These are phyloP conservation scores for Zosterops pallidus DNA, from an alignment of 2,113 vertebrate genomes.

Conservation along the genomic window DNA sequence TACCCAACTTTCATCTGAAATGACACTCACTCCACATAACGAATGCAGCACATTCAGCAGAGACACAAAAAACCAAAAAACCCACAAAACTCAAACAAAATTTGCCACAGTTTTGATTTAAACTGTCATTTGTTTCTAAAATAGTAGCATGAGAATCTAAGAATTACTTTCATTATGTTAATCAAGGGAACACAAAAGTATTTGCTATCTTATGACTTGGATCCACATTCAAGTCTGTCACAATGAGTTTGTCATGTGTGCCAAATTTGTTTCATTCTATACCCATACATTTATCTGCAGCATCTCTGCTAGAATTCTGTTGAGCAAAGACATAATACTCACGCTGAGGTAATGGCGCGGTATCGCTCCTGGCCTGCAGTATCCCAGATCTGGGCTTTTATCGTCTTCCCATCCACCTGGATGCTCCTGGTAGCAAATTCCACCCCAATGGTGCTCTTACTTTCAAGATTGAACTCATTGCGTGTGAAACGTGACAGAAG, in stretches of 20 bases:
- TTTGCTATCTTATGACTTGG: background rate
- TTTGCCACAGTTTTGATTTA: background rate
- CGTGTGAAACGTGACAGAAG: constrained; percentile 95
- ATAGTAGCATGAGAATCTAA: background rate
- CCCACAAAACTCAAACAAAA: background rate
- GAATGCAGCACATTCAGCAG: background rate
- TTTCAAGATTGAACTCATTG: constrained; percentile 98
- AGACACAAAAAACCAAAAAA: background rate
- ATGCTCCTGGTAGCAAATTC: constrained; percentile 97
- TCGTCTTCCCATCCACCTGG: constrained; percentile 96
- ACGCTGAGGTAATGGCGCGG: constrained; percentile 97
- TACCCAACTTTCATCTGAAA: background rate
- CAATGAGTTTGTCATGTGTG: background rate
- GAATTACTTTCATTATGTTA: background rate
- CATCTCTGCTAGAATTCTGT: background rate
- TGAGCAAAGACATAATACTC: constrained; percentile 54
- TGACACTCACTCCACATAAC: fast-evolving
- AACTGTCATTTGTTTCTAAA: background rate
- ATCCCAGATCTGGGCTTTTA: constrained; percentile 98
- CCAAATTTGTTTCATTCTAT: background rate
- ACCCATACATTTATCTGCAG: background rate
- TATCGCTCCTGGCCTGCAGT: constrained; percentile 96
- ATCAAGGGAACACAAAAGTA: background rate
- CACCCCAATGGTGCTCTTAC: constrained; percentile 97
- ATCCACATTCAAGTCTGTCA: background rate